Evolutionary conservation across 2,888 invertebrate genomes (phyloP), one percentile per base, ranked within the genome.

Genomic region (Drosophila subsilvestris): DNA sequence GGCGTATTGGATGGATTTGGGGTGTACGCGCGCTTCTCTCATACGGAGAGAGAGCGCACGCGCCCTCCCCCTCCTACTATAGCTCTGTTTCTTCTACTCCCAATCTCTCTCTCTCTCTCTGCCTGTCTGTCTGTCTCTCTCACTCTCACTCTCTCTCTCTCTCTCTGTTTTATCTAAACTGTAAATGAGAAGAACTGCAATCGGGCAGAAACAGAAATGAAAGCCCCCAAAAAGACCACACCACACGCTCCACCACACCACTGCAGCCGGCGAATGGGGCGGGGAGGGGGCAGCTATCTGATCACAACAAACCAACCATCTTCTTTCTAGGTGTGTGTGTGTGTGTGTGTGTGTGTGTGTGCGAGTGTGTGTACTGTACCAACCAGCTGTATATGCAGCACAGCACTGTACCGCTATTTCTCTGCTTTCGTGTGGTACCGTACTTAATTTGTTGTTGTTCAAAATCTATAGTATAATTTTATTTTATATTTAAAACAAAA

Each of bases 1-100:
- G 37, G 37, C 37, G 37, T 37, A 14, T 37, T n/a, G 37, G n/a
- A 37, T 55, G 45, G 57, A 32, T 54, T 55, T 42, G 27, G 63
- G 53, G 44, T 43, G 51, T 61, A 45, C 37, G 48, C 32, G 32
- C 66, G 66, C 76, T 65, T 69, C 59, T 37, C 62, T 50, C 17
- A 58, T 18, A n/a, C 17, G 37, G 37, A 37, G 22, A n/a, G 6
- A 37, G 7, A 37, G 37, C 37, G 37, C 14, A 37, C 37, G 37
- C n/a, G n/a, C 37, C 37, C n/a, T 42, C 65, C 27, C 49, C 7
- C 45, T 17, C n/a, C n/a, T 17, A 47, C 12, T n/a, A 17, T 58
- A 44, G 10, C 48, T 57, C n/a, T 32, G 14, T 32, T 56, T 51
- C 25, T 54, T 27, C 22, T 22, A 37, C 22, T 47, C 17, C n/a